A percentile compares a stretch with the other conserved stretches of the same genome.
These are phyloP conservation scores for Dicyrtomina minuta DNA, from an alignment of 2,888 invertebrate species.

Conservation along the genomic window DNA sequence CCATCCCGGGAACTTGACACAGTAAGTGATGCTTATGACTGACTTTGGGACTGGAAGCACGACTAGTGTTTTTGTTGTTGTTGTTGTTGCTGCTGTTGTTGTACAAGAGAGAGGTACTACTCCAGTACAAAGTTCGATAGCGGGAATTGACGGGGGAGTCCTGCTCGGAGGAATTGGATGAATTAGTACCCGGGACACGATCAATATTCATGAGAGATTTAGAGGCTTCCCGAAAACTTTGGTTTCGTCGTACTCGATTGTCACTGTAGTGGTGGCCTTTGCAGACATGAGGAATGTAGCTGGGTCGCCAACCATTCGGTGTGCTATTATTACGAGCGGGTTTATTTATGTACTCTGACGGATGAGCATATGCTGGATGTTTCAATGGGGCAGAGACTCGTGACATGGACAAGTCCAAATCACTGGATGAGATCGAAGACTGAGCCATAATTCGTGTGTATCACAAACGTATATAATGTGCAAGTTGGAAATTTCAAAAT, in stretches of 20 bases:
- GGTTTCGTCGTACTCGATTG: background rate
- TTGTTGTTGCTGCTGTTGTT: too few relatives aligned
- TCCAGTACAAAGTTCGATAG: constrained; percentile 30
- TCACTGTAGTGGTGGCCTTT: background rate
- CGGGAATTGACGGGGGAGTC: constrained; percentile 8
- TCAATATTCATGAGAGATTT: constrained; percentile 13
- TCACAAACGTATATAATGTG: too few relatives aligned
- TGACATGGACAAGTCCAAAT: constrained; percentile 19
- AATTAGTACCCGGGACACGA: background rate
- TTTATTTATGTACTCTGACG: background rate
- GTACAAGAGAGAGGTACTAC: constrained; percentile 37
- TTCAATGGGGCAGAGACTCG: constrained; percentile 1
- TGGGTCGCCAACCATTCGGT: background rate
- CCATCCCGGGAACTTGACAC: constrained; percentile 28
- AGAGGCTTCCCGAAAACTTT: constrained; percentile 22
- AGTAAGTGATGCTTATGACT: constrained; percentile 38
- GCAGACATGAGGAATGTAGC: background rate
- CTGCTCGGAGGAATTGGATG: constrained; percentile 7
- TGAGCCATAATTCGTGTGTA: constrained; percentile 5
- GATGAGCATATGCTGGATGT: constrained; percentile 16
- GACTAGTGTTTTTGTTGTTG: too few relatives aligned
- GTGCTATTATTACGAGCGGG: constrained; percentile 6
- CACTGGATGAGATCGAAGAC: background rate
- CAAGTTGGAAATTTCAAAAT: too few relatives aligned
- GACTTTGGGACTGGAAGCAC: constrained; percentile 36